Conservation (phyloP, 2,113 vertebrate genomes). For the Talpa occidentalis region DNA sequence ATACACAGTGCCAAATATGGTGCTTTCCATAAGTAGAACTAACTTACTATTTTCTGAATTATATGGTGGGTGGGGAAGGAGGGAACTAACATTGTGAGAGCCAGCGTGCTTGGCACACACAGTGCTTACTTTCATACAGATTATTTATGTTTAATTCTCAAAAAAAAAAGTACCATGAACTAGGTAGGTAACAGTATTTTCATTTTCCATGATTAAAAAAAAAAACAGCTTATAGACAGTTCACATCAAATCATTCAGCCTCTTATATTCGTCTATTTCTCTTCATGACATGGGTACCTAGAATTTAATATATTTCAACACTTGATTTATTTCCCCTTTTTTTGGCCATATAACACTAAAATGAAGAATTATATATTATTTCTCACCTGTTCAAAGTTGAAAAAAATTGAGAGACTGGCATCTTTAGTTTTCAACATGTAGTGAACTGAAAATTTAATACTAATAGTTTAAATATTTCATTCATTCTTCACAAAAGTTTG, state of each 20-base stretch:
- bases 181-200: not conserved
- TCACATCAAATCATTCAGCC: not conserved
- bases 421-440: not conserved
- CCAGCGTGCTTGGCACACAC: not conserved
- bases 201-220: not conserved
- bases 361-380: not conserved
- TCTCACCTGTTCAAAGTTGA: not conserved
- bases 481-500: slow-evolving; percentile 44
- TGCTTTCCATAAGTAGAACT: not conserved
- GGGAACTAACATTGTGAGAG: not conserved
- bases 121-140: not conserved
- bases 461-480: slow-evolving; percentile 56
- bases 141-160: not conserved
- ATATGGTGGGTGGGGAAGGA: not conserved
- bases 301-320: slow-evolving; percentile 38
- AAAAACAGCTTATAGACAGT: not conserved
- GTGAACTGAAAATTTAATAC: slow-evolving; percentile 36
- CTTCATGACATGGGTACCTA: not conserved
- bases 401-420: not conserved
- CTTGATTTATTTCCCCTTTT: slow-evolving; percentile 36
- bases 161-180: not conserved
- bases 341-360: slow-evolving; percentile 23
- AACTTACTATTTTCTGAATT: not conserved
- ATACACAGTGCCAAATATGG: accelerated
- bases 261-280: not conserved